phyloP scores from a whole-genome alignment of 2,113 vertebrate species.

The Corythornis cristatus region DNA sequence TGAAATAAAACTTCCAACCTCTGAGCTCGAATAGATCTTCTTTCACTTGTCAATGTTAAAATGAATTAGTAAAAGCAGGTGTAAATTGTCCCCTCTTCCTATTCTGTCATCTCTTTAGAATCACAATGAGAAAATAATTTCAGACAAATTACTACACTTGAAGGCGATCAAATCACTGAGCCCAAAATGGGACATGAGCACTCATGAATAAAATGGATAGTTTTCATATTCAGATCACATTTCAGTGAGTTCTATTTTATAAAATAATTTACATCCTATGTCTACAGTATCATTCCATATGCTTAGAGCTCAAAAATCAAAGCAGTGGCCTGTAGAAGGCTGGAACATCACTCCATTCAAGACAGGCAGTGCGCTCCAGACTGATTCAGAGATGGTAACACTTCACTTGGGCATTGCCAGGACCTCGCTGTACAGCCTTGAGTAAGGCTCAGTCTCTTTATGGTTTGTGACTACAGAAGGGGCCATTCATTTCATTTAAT shows the following conservation, averaged over 20 bases:
- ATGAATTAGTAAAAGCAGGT: neutral
- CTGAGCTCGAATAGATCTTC: neutral
- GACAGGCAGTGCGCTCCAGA: neutral
- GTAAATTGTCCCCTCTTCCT: neutral
- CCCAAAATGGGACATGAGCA: neutral
- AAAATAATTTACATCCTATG: neutral
- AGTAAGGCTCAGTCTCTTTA: neutral
- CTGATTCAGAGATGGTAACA: accelerated
- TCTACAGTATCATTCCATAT: neutral
- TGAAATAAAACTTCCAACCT: neutral
- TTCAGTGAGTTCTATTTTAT: neutral
- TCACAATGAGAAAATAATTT: neutral
- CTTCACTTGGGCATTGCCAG: neutral
- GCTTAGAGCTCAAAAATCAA: neutral
- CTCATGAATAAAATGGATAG: neutral
- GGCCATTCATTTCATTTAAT: neutral
- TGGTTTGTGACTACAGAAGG: neutral
- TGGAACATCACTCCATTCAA: neutral
- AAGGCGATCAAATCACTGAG: neutral
- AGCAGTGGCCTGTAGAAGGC: neutral
- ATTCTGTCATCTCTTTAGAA: neutral
- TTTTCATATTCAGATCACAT: neutral
- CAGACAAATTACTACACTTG: neutral
- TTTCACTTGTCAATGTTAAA: neutral
- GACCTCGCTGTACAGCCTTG: neutral